phyloP scores from a whole-genome alignment of 2,797 vertebrate species.

The Trachurus trachurus region DNA sequence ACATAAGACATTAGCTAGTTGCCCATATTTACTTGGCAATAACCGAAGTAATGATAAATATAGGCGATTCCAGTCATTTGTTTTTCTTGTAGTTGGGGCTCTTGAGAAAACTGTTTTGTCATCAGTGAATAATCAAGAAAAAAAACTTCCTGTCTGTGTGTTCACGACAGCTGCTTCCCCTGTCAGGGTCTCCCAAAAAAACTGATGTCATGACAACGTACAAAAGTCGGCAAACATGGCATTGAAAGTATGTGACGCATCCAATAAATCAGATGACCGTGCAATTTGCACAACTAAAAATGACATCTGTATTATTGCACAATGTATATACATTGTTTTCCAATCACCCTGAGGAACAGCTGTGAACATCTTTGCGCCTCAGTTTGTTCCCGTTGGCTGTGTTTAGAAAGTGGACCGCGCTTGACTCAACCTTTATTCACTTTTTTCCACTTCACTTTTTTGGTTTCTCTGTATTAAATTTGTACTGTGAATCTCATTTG shows the following conservation, averaged over 20 bases:
- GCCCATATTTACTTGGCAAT: background rate
- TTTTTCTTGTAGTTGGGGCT: background rate
- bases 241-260: background rate
- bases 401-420: background rate
- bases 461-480: background rate
- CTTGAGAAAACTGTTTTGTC: background rate
- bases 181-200: background rate
- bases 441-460: background rate
- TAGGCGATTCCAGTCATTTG: background rate
- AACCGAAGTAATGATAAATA: background rate
- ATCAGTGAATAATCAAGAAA: background rate
- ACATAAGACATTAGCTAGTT: background rate
- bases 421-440: background rate
- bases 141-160: background rate
- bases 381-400: background rate
- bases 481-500: background rate
- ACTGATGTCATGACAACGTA: constrained; percentile 28
- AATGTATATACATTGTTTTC: background rate
- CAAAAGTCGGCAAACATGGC: constrained; percentile 22
- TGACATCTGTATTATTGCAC: background rate
- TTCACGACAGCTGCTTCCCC: constrained; percentile 10
- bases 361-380: background rate
- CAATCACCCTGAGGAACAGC: background rate
- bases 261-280: background rate
- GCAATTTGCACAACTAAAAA: constrained; percentile 2